phyloP scores from a whole-genome alignment of 2,797 vertebrate genomes.

The Phyllotis vaccarum region DNA sequence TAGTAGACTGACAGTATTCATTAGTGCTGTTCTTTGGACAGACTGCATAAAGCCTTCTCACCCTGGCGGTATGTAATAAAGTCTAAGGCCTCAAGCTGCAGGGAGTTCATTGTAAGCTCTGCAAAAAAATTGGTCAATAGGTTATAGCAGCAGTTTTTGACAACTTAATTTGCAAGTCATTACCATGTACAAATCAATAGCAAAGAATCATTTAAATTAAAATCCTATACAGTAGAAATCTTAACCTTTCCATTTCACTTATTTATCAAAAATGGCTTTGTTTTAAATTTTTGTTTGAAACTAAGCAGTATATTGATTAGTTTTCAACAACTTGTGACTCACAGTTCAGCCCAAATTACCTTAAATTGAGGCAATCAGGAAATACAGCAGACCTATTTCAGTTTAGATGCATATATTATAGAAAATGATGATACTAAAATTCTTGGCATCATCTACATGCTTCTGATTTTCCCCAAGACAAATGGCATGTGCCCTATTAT shows the following conservation, averaged over 20 bases:
- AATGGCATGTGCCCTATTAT: conserved; percentile 58
- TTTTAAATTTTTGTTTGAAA: conserved; percentile 70
- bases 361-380: conserved; percentile 75
- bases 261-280: conserved; percentile 61
- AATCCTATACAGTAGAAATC: conserved; percentile 60
- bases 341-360: conserved; percentile 75
- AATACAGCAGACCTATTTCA: conserved; percentile 62
- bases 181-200: conserved; percentile 60
- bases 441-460: conserved; percentile 53
- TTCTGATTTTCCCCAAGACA: conserved; percentile 60
- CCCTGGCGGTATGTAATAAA: conserved; percentile 49
- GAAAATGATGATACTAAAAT: conserved; percentile 8
- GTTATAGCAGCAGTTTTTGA: conserved; percentile 46
- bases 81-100: background rate
- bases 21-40: conserved; percentile 45
- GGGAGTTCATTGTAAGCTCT: conserved; percentile 39
- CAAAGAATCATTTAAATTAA: conserved; percentile 67
- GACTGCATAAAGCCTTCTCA: conserved; percentile 32
- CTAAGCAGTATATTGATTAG: conserved; percentile 75
- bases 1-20: conserved; percentile 45
- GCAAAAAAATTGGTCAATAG: conserved; percentile 53
- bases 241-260: conserved; percentile 68
- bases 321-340: conserved; percentile 75
- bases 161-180: conserved; percentile 70
- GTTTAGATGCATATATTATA: conserved; percentile 61